Base-by-base conservation (phyloP, 2,888 invertebrate species). In the Ectropis crepuscularia region DNA sequence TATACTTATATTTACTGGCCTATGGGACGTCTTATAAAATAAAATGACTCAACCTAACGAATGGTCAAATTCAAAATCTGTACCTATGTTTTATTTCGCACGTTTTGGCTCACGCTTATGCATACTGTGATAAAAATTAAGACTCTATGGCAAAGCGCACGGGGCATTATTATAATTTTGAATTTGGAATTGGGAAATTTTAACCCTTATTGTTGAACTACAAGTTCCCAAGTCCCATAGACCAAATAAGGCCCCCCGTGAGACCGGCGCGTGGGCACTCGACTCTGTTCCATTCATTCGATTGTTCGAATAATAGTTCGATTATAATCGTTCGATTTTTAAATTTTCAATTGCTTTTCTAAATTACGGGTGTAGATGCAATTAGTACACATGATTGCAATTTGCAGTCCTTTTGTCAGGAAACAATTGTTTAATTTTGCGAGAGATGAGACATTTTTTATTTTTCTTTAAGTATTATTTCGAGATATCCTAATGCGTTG, bases 191-290 rank as follows among this genome's bases (percentile, higher is more conserved):
- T 41, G 5, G 41, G 9, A n/a, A 37, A 16, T 39, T 42, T 41
- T 28, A 53, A 39, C 54, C 59, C 46, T 54, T 63, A 2, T 5
- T 28, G 4, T 28, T 28, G 16, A 28, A 28, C 6, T 39, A 42
- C 43, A 6, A 10, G 5, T 36, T 54, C 11, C 10, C 39, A 42
- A 49, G 53, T 46, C 47, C 36, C 51, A 53, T 37, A 28, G 12
- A 42, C 60, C 61, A 12, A 16, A n/a, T n/a, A n/a, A 16, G 69
- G 69, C 77, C 82, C 83, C 83, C 74, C 16, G 16, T 28, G 75
- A 72, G 77, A 50, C 77, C 72, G 79, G 75, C 88, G 86, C 86
- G 86, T 89, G 88, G 78, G 82, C 86, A 86, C 87, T 86, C 67
- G 54, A 72, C 65, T 71, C 83, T 74, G 77, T 73, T 78, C 71